These are phyloP conservation scores for Pseudorhiza aurosa DNA, from an alignment of 30 jellyfish, hydroid and myxozoan genomes.

Conservation along the genomic window DNA sequence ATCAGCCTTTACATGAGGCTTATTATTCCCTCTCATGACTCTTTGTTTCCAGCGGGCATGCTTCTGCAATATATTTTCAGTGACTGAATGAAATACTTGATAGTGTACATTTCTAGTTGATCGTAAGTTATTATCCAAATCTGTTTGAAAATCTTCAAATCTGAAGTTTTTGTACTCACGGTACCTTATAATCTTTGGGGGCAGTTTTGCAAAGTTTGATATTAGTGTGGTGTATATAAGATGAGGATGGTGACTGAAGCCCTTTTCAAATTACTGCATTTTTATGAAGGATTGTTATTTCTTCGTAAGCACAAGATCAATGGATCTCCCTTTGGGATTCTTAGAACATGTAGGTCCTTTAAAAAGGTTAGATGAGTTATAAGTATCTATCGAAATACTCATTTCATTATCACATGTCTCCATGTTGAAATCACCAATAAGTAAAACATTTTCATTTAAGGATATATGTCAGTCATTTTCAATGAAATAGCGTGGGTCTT, in stretches of 20 bases:
- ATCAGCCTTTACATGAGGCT: background rate
- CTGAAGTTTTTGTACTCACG: conserved; percentile 15
- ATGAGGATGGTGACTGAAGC: conserved; percentile 55
- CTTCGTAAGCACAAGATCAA: conserved; percentile 14
- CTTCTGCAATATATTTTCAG: conserved; percentile 11
- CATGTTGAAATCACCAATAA: conserved; percentile 1
- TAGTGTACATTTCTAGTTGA: background rate
- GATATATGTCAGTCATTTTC: conserved; percentile 17
- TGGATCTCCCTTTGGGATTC: conserved; percentile 5
- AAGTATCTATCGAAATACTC: background rate
- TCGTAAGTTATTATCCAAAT: background rate
- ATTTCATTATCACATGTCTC: background rate
- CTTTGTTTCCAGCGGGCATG: conserved; percentile 1
- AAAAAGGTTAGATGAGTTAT: background rate
- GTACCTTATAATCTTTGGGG: conserved; percentile 5
- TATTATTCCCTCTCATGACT: background rate
- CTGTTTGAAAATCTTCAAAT: conserved; percentile 5
- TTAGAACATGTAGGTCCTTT: conserved; percentile 11
- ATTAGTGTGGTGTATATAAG: conserved; percentile 15
- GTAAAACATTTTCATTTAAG: conserved; percentile 20
- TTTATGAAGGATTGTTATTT: conserved; percentile 22
- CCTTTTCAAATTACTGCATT: conserved; percentile 46
- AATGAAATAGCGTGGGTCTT: conserved; percentile 12
- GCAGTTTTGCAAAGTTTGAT: conserved; percentile 17
- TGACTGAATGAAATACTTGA: conserved; percentile 4